These are phyloP conservation scores for Pampusana beccarii DNA, from an alignment of 2,113 vertebrate genomes.

Conservation along the genomic window DNA sequence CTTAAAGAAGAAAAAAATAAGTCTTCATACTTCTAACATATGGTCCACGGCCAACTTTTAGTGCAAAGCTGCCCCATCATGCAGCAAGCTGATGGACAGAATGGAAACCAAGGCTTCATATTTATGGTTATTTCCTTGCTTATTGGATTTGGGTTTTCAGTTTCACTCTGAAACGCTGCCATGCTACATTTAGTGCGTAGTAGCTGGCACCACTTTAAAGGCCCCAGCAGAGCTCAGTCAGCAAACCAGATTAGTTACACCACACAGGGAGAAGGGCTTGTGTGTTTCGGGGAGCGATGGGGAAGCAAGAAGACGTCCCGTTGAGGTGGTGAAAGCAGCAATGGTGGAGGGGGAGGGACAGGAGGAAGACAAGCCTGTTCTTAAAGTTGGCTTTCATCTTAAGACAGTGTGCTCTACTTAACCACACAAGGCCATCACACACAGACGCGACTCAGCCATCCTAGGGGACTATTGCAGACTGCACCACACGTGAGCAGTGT, in stretches of 20 bases:
- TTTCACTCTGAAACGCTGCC: slow-evolving; percentile 42
- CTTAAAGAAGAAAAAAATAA: background rate
- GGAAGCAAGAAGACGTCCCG: background rate
- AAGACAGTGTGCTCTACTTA: background rate
- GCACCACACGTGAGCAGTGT: background rate
- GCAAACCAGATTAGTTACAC: slow-evolving; percentile 59
- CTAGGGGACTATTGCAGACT: background rate
- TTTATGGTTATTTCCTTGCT: slow-evolving; percentile 57
- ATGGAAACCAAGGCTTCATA: slow-evolving; percentile 4
- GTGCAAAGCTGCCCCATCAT: slow-evolving; percentile 45
- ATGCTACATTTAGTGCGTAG: slow-evolving; percentile 7
- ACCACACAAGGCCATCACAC: background rate
- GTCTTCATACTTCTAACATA: background rate
- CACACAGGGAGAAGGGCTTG: background rate
- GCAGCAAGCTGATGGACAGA: background rate
- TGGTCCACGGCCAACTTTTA: background rate
- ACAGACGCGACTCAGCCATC: rapidly evolving
- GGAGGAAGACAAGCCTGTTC: background rate
- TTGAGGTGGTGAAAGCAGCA: rapidly evolving
- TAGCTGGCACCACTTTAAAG: slow-evolving; percentile 62
- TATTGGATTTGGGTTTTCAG: slow-evolving; percentile 62
- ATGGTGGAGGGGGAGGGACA: background rate
- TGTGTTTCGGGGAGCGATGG: background rate
- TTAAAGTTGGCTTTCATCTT: slow-evolving; percentile 1
- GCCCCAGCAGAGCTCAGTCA: slow-evolving; percentile 39